phyloP scores from a whole-genome alignment of 1,140 invertebrate species.

The Steinernema feltiae region DNA sequence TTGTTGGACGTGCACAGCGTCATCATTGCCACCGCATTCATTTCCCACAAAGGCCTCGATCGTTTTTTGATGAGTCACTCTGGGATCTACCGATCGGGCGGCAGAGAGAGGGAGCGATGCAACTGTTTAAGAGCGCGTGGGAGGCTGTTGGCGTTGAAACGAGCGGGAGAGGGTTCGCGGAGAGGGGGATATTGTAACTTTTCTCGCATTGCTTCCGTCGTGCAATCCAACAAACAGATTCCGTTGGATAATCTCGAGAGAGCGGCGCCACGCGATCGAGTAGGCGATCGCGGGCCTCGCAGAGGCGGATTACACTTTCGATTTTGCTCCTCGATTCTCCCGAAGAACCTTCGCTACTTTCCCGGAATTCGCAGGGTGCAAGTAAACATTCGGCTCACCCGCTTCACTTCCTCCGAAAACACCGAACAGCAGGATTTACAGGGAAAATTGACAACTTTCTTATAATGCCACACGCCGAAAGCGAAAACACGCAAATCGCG shows the following conservation, averaged over 20 bases:
- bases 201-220: not conserved
- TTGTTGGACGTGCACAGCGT: no score
- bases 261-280: no score
- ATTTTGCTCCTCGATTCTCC: not conserved
- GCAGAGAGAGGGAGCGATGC: no score
- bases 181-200: not conserved
- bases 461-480: no score
- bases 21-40: not conserved
- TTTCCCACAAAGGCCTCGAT: no score
- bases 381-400: not conserved
- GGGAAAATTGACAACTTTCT: no score
- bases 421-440: no score
- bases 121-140: not conserved
- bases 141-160: not conserved
- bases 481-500: not conserved
- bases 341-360: not conserved
- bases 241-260: not conserved
- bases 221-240: slow-evolving; percentile 4
- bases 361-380: not conserved
- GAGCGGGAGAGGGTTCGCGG: no score
- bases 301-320: slow-evolving; percentile 6
- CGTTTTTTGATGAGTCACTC: no score
- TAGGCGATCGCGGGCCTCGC: not conserved
- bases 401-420: not conserved
- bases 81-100: not conserved